Base-by-base conservation (phyloP, 2,888 invertebrate genomes). In the Lampropteryx suffumata region DNA sequence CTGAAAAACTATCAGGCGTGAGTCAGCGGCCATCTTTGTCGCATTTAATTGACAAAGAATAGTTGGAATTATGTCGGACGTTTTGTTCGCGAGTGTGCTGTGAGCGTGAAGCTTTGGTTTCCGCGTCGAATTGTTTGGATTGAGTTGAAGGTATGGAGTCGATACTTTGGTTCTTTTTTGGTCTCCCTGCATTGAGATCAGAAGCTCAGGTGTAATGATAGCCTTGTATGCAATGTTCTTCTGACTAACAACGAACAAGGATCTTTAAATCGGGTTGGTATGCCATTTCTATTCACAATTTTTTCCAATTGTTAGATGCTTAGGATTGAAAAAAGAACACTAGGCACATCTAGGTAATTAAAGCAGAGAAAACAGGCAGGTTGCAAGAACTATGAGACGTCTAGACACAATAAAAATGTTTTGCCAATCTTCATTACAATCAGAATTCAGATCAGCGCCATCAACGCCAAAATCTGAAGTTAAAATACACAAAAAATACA, bases 41-140 rank as follows among this genome's bases (percentile, higher is more conserved):
- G 71, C 66, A 80, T 80, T 81, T 85, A 87, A 85, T 86, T 84
- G 84, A 82, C 79, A 79, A 84, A 82, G 82, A 77, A 73, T 74
- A 59, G 71, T 62, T 61, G 51, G 62, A 67, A 71, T 71, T 70
- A 69, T 69, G 64, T 51, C 34, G 40, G 21, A 64, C 43, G 65
- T 72, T 76, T n/a, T 73, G 66, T 79, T 59, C 57, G 64, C 57
- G 55, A 64, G 57, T 62, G 65, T 59, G n/a, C 60, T 53, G 59
- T 59, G 59, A 69, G 71, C 64, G 61, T 33, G 55, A 21, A 12
- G 65, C 62, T 71, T 69, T 71, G 71, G 82, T 79, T 80, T 79
- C 82, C 79, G 81, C 70, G 69, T 76, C 65, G 62, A 53, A 61
- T 61, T 65, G 63, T 52, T 49, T 17, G 3, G 21, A 14, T 17